phyloP scores from a whole-genome alignment of 2,113 vertebrate species.

The Odontophorus gujanensis region DNA sequence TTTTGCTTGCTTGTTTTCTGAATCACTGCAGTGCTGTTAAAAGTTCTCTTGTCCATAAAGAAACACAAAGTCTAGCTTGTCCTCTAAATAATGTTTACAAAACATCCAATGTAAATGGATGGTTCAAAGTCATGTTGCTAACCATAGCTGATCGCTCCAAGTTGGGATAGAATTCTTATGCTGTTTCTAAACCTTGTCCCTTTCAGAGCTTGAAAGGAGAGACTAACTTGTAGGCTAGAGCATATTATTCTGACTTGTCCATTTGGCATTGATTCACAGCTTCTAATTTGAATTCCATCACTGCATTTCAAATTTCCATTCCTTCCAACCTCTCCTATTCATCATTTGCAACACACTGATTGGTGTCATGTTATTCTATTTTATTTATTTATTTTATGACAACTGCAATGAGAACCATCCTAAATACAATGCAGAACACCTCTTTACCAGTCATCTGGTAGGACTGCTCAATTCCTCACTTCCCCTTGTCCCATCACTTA shows the following conservation, averaged over 20 bases:
- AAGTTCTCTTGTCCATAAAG: not conserved
- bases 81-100: not conserved
- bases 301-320: not conserved
- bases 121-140: not conserved
- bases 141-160: not conserved
- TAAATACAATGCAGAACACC: not conserved
- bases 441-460: not conserved
- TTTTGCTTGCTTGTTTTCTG: not conserved
- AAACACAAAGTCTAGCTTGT: not conserved
- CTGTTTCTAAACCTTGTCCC: not conserved
- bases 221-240: not conserved
- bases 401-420: not conserved
- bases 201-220: not conserved
- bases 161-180: not conserved
- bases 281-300: not conserved
- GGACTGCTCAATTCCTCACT: accelerated
- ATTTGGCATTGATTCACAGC: not conserved
- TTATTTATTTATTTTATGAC: not conserved
- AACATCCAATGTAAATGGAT: not conserved
- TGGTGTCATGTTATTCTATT: not conserved
- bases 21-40: not conserved
- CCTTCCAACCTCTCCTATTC: not conserved
- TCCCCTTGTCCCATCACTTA: accelerated
- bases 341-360: not conserved
- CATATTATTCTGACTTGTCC: not conserved